Evolutionary conservation across 2,113 vertebrate genomes (phyloP).

Genomic region (Cairina moschata): DNA sequence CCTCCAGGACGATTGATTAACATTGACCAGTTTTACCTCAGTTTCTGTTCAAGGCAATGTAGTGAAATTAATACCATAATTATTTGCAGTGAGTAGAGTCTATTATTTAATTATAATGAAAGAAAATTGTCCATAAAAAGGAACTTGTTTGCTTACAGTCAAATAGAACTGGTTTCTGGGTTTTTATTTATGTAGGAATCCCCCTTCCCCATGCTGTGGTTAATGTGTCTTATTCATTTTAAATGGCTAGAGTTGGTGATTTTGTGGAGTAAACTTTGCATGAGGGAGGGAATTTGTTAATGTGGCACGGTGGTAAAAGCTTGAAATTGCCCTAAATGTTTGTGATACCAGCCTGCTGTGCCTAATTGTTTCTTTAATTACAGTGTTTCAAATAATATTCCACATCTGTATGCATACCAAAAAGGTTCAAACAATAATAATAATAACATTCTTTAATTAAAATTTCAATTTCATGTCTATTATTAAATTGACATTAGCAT

Average conservation of each 20-base stretch:
- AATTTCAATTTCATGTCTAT: conserved; percentile 37
- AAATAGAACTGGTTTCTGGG: conserved; percentile 18
- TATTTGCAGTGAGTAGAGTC: conserved; percentile 57
- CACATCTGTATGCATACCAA: conserved; percentile 5
- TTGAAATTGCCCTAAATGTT: conserved; percentile 50
- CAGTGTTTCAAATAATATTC: conserved; percentile 49
- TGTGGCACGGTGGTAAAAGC: conserved; percentile 41
- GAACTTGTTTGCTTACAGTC: conserved; percentile 32
- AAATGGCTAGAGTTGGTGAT: not conserved
- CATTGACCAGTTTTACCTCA: conserved; percentile 55
- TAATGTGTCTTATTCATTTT: not conserved
- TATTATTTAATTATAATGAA: conserved; percentile 70
- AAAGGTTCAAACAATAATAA: conserved; percentile 3
- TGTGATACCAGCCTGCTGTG: not conserved
- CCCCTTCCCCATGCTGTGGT: not conserved
- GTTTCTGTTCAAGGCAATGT: conserved; percentile 62
- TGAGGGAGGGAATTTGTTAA: conserved; percentile 45
- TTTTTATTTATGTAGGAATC: conserved; percentile 45
- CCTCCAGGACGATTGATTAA: conserved; percentile 61
- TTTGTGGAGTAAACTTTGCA: conserved; percentile 38
- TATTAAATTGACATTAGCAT: conserved; percentile 51
- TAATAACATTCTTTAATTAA: conserved; percentile 32
- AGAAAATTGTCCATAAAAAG: conserved; percentile 34
- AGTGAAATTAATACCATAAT: conserved; percentile 60
- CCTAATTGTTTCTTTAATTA: conserved; percentile 71